A percentile compares a stretch with the other conserved stretches of the same genome.
phyloP scores from a whole-genome alignment of 2,888 invertebrate genomes.

The Cheilosia scutellata region DNA sequence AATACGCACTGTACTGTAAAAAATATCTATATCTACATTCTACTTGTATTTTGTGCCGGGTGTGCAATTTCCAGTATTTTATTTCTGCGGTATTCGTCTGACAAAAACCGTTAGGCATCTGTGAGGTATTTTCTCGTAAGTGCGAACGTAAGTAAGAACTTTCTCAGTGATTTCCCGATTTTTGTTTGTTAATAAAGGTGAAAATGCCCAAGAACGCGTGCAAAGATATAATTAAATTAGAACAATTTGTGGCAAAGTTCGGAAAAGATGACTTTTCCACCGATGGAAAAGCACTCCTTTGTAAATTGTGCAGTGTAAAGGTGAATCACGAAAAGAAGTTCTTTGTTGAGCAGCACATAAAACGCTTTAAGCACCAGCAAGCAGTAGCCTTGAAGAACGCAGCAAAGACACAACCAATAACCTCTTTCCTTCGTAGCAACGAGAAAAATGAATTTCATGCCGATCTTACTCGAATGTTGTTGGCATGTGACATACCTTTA shows the following conservation, averaged over 20 bases:
- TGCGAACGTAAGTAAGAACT: background rate
- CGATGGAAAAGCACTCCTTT: slow-evolving; percentile 21
- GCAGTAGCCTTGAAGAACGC: slow-evolving; percentile 7
- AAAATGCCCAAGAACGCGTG: slow-evolving; percentile 2
- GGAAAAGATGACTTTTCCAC: slow-evolving; percentile 17
- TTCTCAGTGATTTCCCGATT: slow-evolving; percentile 8
- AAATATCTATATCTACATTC: no score
- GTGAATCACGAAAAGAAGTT: slow-evolving; percentile 27
- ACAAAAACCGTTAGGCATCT: no score
- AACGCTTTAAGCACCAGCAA: slow-evolving; percentile 20
- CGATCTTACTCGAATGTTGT: background rate
- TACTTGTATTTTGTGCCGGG: no score
- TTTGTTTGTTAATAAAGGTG: slow-evolving; percentile 18
- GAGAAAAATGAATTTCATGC: background rate
- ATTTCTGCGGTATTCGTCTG: no score
- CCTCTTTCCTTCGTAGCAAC: slow-evolving; percentile 7
- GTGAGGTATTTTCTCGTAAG: no score
- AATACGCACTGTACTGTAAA: no score
- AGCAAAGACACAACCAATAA: background rate
- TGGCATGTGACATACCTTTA: no score
- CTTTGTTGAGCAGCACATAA: slow-evolving; percentile 30
- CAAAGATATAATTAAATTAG: background rate
- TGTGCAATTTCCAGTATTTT: no score
- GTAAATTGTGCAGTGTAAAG: slow-evolving; percentile 30
- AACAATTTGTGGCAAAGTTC: slow-evolving; percentile 27